phyloP scores from a whole-genome alignment of 2,888 invertebrate genomes.

The Apodemia zela region DNA sequence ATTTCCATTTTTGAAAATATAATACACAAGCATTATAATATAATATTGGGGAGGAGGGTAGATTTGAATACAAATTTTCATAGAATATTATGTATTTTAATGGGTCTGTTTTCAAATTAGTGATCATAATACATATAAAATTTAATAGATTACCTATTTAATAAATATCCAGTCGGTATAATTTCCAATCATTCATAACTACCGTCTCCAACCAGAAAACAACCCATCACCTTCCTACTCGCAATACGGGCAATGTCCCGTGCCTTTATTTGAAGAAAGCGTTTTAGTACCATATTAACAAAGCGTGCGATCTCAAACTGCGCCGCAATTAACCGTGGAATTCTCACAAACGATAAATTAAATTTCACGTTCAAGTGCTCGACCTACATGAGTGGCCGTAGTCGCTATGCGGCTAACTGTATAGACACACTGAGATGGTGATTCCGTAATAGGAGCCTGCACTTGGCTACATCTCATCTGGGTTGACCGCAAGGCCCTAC shows the following conservation, averaged over 20 bases:
- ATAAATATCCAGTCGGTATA: too few relatives aligned
- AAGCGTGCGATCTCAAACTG: slow-evolving; percentile 28
- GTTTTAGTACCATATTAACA: slow-evolving; percentile 12
- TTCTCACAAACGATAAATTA: slow-evolving; percentile 60
- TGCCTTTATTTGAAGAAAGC: slow-evolving; percentile 3
- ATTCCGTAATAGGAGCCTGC: slow-evolving; percentile 43
- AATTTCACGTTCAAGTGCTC: slow-evolving; percentile 61
- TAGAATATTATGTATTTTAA: too few relatives aligned
- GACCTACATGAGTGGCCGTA: slow-evolving; percentile 64
- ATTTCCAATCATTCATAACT: not conserved
- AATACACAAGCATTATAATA: too few relatives aligned
- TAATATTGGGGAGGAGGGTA: too few relatives aligned
- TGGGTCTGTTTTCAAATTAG: too few relatives aligned
- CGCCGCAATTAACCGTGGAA: slow-evolving; percentile 52
- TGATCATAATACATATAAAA: too few relatives aligned
- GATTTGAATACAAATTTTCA: too few relatives aligned
- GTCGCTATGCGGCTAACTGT: slow-evolving; percentile 67
- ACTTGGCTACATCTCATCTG: slow-evolving; percentile 49
- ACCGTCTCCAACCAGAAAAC: not conserved
- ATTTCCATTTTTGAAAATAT: too few relatives aligned
- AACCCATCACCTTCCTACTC: not conserved
- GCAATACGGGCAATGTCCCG: not conserved
- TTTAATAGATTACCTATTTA: too few relatives aligned
- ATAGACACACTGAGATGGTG: slow-evolving; percentile 44
- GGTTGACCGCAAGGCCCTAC: slow-evolving; percentile 60